Conservation (phyloP, 2,888 invertebrate genomes). For the Diarsia dahlii region DNA sequence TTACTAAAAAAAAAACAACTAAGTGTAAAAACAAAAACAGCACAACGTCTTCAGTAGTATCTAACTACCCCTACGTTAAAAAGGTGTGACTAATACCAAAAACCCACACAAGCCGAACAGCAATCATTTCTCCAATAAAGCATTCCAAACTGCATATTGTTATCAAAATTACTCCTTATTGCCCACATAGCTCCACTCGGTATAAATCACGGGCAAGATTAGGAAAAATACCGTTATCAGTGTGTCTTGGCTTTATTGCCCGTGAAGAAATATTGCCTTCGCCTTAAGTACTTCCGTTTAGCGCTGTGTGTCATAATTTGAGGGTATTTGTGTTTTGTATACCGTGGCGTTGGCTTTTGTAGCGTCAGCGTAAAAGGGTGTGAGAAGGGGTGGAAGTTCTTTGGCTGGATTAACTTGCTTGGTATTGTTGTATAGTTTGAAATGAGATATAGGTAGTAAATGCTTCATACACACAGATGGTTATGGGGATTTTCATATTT, state of each 20-base stretch:
- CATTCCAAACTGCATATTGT: slow-evolving; percentile 54
- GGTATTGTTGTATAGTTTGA: not conserved
- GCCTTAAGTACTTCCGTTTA: slow-evolving; percentile 75
- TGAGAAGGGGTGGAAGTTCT: not conserved
- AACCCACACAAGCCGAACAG: slow-evolving; percentile 17
- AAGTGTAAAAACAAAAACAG: not conserved
- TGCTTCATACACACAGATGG: too few species aligned
- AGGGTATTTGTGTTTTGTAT: slow-evolving; percentile 68
- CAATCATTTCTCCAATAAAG: slow-evolving; percentile 47
- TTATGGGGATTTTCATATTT: too few species aligned
- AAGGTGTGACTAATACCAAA: not conserved
- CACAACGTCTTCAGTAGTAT: not conserved
- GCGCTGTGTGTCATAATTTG: slow-evolving; percentile 78
- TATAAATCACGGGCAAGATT: slow-evolving; percentile 70
- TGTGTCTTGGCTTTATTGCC: slow-evolving; percentile 76
- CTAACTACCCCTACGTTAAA: not conserved
- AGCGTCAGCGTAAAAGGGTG: slow-evolving; percentile 16
- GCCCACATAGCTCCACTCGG: slow-evolving; percentile 42
- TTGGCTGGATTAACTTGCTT: not conserved
- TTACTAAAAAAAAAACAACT: not conserved
- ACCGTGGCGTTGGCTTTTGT: slow-evolving; percentile 38
- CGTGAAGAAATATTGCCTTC: slow-evolving; percentile 77
- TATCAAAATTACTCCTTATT: slow-evolving; percentile 71
- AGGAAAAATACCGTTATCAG: slow-evolving; percentile 71
- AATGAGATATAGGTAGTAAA: not conserved